Evolutionary conservation across 2,888 invertebrate species (phyloP).

Genomic region (Oeneis ivallda): DNA sequence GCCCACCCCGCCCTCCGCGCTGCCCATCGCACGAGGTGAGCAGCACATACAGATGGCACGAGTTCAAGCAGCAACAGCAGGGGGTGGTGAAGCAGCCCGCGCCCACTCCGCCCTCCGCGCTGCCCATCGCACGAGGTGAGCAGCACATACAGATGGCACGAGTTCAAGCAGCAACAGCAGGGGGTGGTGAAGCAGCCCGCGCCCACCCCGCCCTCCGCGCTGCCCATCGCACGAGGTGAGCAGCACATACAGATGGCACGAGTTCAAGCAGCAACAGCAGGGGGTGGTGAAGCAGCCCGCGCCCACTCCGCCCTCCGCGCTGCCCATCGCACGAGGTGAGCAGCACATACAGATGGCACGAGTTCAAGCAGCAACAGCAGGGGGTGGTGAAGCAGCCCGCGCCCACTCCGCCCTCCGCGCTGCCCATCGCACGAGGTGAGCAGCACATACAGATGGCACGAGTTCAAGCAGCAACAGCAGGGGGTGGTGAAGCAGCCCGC

Average conservation of each 20-base stretch:
- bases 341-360: too few relatives aligned
- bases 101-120: conserved; percentile 74
- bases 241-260: not conserved
- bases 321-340: conserved; percentile 41
- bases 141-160: not conserved
- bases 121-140: conserved; percentile 46
- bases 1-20: conserved; percentile 74
- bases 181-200: conserved; percentile 87
- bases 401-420: conserved; percentile 74
- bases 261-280: not conserved
- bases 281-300: conserved; percentile 87
- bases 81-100: conserved; percentile 87
- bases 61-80: not conserved
- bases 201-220: conserved; percentile 74
- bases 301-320: conserved; percentile 74
- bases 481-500: conserved; percentile 87
- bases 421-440: conserved; percentile 55
- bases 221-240: conserved; percentile 64
- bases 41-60: not conserved
- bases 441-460: conserved; percentile 97
- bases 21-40: conserved; percentile 46
- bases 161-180: conserved; percentile 38
- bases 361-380: conserved; percentile 40
- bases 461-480: conserved; percentile 88
- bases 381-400: conserved; percentile 72